Conservation (phyloP, 2,113 vertebrate genomes). For the Neogobius melanostomus region DNA sequence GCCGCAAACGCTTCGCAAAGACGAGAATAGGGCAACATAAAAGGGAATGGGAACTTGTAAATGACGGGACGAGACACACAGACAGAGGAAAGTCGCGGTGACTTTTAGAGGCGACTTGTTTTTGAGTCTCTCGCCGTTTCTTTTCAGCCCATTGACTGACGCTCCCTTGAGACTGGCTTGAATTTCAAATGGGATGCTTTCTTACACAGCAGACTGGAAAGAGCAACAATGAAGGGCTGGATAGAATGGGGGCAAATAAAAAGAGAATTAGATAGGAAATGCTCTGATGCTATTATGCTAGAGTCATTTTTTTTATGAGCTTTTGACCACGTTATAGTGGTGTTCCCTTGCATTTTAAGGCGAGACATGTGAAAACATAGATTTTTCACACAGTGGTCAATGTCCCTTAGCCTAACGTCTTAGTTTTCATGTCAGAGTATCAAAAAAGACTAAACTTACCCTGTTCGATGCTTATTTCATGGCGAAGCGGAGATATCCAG, state of each 20-base stretch:
- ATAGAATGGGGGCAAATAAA: not conserved
- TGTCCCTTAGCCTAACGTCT: too few relatives aligned
- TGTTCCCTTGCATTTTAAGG: too few relatives aligned
- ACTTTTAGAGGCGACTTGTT: constrained; percentile 38
- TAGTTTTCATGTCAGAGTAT: too few relatives aligned
- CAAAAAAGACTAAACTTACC: too few relatives aligned
- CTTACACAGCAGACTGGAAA: constrained; percentile 51
- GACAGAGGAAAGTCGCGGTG: constrained; percentile 11
- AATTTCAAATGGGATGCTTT: constrained; percentile 52
- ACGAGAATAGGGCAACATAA: not conserved
- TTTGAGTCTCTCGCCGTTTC: constrained; percentile 33
- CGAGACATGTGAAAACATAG: too few relatives aligned
- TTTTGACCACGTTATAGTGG: too few relatives aligned
- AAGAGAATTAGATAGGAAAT: constrained; percentile 12
- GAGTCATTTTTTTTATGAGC: too few relatives aligned
- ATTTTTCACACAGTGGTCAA: too few relatives aligned
- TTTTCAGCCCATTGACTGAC: constrained; percentile 42
- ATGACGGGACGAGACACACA: not conserved
- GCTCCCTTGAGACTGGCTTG: constrained; percentile 35
- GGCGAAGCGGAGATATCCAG: too few relatives aligned
- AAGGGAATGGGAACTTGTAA: constrained; percentile 8
- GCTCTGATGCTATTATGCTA: too few relatives aligned
- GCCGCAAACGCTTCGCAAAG: not conserved
- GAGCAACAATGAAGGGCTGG: not conserved
- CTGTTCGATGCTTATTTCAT: too few relatives aligned